Percentiles rank a stretch among this genome's conserved stretches.
Conservation (phyloP, 2,888 invertebrate genomes). For the Pachycephus smyrnensis region DNA sequence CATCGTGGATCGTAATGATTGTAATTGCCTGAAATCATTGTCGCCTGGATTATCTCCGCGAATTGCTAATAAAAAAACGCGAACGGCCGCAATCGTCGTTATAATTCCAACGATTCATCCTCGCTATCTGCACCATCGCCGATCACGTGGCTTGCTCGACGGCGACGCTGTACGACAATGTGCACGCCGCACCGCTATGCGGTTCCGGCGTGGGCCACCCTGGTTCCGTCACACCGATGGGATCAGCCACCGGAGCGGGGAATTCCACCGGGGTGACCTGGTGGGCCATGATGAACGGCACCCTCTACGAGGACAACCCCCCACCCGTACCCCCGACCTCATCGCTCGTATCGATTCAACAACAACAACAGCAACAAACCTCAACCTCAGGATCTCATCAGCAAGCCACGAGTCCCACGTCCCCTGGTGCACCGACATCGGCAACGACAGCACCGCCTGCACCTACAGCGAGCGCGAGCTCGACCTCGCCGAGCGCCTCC, state of each 20-base stretch:
- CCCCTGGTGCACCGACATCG: conserved; percentile 67
- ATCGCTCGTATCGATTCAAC: conserved; percentile 67
- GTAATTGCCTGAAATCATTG: conserved; percentile 20
- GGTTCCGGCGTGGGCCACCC: conserved; percentile 67
- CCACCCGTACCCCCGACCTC: conserved; percentile 68
- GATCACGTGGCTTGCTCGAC: conserved; percentile 85
- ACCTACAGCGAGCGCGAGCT: conserved; percentile 74
- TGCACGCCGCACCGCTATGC: conserved; percentile 76
- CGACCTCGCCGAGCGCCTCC: conserved; percentile 73
- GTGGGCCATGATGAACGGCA: conserved; percentile 88
- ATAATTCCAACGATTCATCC: conserved; percentile 60
- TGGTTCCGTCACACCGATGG: conserved; percentile 66
- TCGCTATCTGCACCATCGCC: conserved; percentile 75
- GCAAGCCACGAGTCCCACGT: conserved; percentile 71
- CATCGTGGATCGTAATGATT: not conserved
- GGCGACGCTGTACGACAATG: conserved; percentile 88
- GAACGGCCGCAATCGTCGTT: conserved; percentile 41
- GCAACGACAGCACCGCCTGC: conserved; percentile 57
- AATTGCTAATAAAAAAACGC: conserved; percentile 14
- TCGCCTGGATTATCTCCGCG: not conserved
- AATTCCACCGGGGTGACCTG: conserved; percentile 87
- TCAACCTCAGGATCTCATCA: conserved; percentile 66
- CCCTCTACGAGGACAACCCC: conserved; percentile 80
- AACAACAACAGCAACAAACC: conserved; percentile 45
- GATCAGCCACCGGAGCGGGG: conserved; percentile 83